Base-by-base conservation (phyloP, 92 coral and sea anemone species). In the Umimayanthus kanabou region DNA sequence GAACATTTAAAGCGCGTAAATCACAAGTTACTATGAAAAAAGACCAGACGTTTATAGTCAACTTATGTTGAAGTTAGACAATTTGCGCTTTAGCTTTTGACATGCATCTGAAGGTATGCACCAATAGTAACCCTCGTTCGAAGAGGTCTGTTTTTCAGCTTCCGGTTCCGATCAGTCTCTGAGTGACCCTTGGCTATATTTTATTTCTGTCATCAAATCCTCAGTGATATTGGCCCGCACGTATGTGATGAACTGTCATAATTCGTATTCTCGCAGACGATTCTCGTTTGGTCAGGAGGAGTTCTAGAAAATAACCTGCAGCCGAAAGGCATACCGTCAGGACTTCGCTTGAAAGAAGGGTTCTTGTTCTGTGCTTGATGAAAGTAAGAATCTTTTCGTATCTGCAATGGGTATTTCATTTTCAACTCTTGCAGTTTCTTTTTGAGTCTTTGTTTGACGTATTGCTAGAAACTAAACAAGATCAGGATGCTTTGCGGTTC, bases 171-270 rank as follows among this genome's bases (percentile, higher is more conserved):
- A 28, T 25, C 7, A 20, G 50, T 42, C 11, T 14, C 76, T 25
- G 40, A 43, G 58, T 53, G 58, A 53, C 58, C 20, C 20, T 13
- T 13, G 20, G 40, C 29, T 26, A 77, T 55, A 39, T 69, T 23
- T 37, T 82, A 15, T n/a, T 42, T 82, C 86, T 82, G 86, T 82
- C 86, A 82, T 69, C 86, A 69, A 39, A 53, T n/a, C 13, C 42
- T 43, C 39, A 37, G 42, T n/a, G 13, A 28, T 82, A 82, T 40
- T 42, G 73, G 73, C 29, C 8, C 28, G 86, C 33, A 39, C 20
- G 23, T 26, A 26, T n/a, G 67, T 50, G 72, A 80, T 28, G 4
- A 43, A 14, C 39, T 70, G 87, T 45, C 87, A 28, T 1, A 40
- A 20, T 18, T 83, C 77, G 26, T 77, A 26, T 26, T 58, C 72